A percentile compares a stretch with the other conserved stretches of the same genome.
Conservation (phyloP, 2,113 vertebrate genomes). For the Carettochelys insculpta region DNA sequence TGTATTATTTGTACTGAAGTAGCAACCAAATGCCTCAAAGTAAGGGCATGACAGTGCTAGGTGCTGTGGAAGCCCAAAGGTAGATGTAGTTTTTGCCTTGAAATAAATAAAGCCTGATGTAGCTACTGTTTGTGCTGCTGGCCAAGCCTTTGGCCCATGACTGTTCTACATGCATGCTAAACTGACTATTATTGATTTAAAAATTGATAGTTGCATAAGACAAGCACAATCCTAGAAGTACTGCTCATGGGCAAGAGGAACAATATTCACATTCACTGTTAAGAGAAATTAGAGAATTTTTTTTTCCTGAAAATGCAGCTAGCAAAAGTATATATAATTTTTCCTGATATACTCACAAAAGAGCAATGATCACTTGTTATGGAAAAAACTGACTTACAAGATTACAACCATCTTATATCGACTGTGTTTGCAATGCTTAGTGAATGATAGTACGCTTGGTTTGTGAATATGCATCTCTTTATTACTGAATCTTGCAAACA, state of each 20-base stretch:
- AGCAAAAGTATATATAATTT: neutral
- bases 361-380: neutral
- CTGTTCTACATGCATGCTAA: neutral
- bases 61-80: neutral
- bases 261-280: neutral
- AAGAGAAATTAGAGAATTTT: neutral
- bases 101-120: neutral
- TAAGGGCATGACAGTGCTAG: accelerated
- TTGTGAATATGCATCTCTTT: slow-evolving; percentile 2
- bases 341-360: neutral
- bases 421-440: neutral
- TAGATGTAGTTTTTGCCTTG: neutral
- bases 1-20: neutral
- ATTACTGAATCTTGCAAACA: slow-evolving; percentile 8
- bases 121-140: neutral
- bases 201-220: neutral
- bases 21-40: neutral
- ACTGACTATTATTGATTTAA: neutral
- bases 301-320: neutral
- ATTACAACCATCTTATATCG: neutral
- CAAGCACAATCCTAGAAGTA: neutral
- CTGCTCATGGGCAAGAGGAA: neutral
- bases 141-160: neutral
- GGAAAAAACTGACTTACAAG: neutral
- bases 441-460: neutral